Conservation (phyloP, 30 jellyfish, hydroid and myxozoan species). For the Aurelia sp. region DNA sequence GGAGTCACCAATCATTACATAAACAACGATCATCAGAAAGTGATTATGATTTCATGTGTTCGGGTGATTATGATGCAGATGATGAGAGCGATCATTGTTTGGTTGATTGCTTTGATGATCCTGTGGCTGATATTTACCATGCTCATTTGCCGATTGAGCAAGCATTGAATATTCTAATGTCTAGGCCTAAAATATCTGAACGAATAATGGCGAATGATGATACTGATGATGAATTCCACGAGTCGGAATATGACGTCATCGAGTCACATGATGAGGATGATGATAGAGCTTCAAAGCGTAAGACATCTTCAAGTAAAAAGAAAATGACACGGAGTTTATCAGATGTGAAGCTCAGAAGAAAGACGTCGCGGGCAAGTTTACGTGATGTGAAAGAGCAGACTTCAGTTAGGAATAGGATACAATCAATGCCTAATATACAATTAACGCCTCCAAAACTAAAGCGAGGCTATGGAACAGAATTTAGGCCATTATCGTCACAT, state of each 20-base stretch:
- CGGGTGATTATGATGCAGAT: slow-evolving; percentile 94
- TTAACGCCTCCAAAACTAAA: background rate
- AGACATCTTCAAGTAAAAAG: slow-evolving; percentile 31
- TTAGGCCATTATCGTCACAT: slow-evolving; percentile 19
- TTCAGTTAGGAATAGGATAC: background rate
- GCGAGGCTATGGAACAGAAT: background rate
- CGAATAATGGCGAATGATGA: slow-evolving; percentile 73
- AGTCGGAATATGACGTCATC: slow-evolving; percentile 97
- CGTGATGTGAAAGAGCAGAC: background rate
- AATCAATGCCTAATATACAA: slow-evolving; percentile 69
- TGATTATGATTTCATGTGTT: slow-evolving; percentile 58
- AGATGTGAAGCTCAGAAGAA: slow-evolving; percentile 41
- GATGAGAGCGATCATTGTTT: slow-evolving; percentile 79
- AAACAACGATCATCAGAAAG: slow-evolving; percentile 42
- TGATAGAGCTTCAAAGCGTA: background rate
- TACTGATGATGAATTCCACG: slow-evolving; percentile 94
- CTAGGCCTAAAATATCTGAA: slow-evolving; percentile 76
- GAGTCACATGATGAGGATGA: slow-evolving; percentile 74
- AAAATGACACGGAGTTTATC: slow-evolving; percentile 47
- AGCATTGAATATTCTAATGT: slow-evolving; percentile 58
- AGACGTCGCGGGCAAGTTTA: slow-evolving; percentile 19
- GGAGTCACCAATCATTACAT: slow-evolving; percentile 52
- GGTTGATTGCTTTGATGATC: slow-evolving; percentile 4
- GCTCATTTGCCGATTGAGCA: slow-evolving; percentile 43
- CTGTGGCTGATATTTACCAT: slow-evolving; percentile 5